Evolutionary conservation across 2,797 vertebrate genomes (phyloP).

Genomic region (Glossophaga mutica): DNA sequence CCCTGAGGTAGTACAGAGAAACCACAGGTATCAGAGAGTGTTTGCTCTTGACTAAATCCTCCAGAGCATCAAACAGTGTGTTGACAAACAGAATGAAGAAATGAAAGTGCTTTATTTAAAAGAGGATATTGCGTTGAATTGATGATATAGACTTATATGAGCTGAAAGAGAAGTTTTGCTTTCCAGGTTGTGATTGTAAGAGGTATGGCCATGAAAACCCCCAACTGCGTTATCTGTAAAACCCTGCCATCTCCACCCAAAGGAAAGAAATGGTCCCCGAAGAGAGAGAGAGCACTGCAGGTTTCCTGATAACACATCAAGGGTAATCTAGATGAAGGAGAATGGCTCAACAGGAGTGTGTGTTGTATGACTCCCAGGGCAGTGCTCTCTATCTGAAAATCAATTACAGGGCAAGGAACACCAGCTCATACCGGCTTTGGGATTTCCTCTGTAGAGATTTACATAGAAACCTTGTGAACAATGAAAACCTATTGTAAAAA

Average conservation of each 20-base stretch:
- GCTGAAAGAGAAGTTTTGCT: slow-evolving; percentile 52
- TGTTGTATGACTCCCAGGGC: slow-evolving; percentile 71
- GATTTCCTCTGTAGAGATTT: slow-evolving; percentile 67
- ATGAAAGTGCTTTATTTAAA: slow-evolving; percentile 76
- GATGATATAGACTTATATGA: slow-evolving; percentile 18
- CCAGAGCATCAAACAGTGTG: slow-evolving; percentile 75
- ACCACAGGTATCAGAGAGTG: slow-evolving; percentile 79
- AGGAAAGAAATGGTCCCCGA: slow-evolving; percentile 71
- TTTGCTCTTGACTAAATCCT: slow-evolving; percentile 81
- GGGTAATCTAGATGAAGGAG: slow-evolving; percentile 74
- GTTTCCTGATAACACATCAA: slow-evolving; percentile 76
- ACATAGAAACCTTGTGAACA: slow-evolving; percentile 57
- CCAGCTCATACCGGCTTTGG: slow-evolving; percentile 45
- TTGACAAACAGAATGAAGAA: slow-evolving; percentile 76
- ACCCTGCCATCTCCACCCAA: slow-evolving; percentile 68
- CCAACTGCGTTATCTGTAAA: slow-evolving; percentile 70
- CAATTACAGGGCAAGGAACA: slow-evolving; percentile 76
- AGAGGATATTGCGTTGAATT: slow-evolving; percentile 67
- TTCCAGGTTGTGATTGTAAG: slow-evolving; percentile 37
- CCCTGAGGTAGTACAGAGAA: slow-evolving; percentile 78
- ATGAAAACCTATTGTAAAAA: slow-evolving; percentile 38
- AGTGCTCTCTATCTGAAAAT: slow-evolving; percentile 69
- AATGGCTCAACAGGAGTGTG: slow-evolving; percentile 55
- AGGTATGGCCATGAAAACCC: slow-evolving; percentile 42
- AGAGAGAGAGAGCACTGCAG: slow-evolving; percentile 58